Base-by-base conservation (phyloP, 64 coral and sea anemone genomes). In the Hydrozoanthus tunicans region DNA sequence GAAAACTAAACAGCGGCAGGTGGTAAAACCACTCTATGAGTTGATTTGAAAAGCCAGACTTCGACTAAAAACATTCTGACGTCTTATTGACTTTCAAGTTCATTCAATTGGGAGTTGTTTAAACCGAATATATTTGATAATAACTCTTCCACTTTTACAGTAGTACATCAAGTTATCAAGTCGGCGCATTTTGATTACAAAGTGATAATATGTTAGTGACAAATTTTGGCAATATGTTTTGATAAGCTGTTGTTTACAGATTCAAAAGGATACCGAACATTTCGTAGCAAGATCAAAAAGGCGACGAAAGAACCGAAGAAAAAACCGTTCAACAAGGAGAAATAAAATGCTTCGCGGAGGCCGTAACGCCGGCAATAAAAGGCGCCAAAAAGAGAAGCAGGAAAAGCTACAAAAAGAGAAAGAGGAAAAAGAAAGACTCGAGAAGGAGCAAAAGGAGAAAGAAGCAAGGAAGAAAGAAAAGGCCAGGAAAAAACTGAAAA, bases 1-100 rank as follows among this genome's bases (percentile, higher is more conserved):
- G 14, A 72, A 73, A 73, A 25, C 70, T 25, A 57, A 73, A 51
- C 56, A 74, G 15, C 84, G 59, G 84, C 84, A 88, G 84, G 84
- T 88, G 84, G 68, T 15, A 6, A 51, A 26, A 9, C 25, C 11
- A 15, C 60, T 88, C 84, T 73, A 24, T 4, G 23, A 58, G 55
- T 8, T 88, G 84, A 88, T 88, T 86, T 60, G 84, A 88, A 60
- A 73, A 88, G 5, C 24, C 56, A 75, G 61, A 57, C 57, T 32
- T 58, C 54, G 25, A 11, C 6, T 57, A 25, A 6, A 59, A 59
- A 74, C 26, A 52, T 58, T 9, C 53, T 9, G 55, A 43, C 26
- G 6, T 73, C 56, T 51, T 59, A 70, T 72, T 72, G 82, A 70
- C 63, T 86, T 58, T 58, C 51, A 71, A 27, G 82, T 57, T 70